Evolutionary conservation across 2,113 vertebrate species (phyloP), one percentile per base, ranked within the genome.

Genomic region (Notechis scutatus): DNA sequence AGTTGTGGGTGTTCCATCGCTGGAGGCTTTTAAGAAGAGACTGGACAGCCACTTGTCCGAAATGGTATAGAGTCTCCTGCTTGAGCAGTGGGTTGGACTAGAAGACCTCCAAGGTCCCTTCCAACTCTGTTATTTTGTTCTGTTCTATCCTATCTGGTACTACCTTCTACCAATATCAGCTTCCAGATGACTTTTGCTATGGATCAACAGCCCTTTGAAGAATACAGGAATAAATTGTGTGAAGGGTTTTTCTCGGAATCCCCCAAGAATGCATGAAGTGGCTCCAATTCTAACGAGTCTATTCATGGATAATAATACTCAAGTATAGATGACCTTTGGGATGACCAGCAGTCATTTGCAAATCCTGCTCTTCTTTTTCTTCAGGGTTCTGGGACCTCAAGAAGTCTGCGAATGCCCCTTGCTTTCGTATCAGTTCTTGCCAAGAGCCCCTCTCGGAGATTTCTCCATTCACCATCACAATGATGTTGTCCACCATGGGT

Each of bases 391-490:
- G 91, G 42, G 95, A 96, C 85, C 3, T 94, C 92, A 99, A 98
- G 94, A 99, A 99, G 56, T 98, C 98, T 87, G 98, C 98, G 94
- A 99, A 99, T 52, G 97, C 97, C 1, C 98, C 98, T 0, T 99
- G 98, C 93, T 97, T 98, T 85, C 97, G 95, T 47, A 99, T 95
- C 86, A 99, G 98, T 96, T 99, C 98, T 95, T 98, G 97, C 93
- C 98, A 99, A 52, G 99, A 98, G 74, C 99, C 99, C 1, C 96
- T 98, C 96, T 99, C 99, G 34, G 98, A 98, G 94, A 99, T 98
- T 69, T 95, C 96, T 69, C 99, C 99, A 24, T 99, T 97, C 42
- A 96, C 97, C 94, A 99, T 94, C 61, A 99, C 98, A 34, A 99
- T 94, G 59, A 99, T 98, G 91, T 95, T 96, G 95, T 99, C 99